Evolutionary conservation across 1,140 invertebrate genomes (phyloP).

Genomic region (Drosophila saltans): DNA sequence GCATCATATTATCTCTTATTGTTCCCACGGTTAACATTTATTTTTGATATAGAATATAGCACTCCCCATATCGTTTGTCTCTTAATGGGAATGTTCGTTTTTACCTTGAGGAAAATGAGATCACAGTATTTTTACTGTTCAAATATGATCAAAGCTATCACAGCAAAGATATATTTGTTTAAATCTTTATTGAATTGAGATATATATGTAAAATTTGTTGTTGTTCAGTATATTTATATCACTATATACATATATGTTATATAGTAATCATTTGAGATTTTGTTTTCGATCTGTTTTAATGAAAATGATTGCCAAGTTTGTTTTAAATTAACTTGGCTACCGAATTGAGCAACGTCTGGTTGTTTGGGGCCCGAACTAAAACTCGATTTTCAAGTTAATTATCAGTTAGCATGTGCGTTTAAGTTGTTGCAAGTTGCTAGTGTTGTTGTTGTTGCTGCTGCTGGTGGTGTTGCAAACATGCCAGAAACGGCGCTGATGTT

Average conservation of each 20-base stretch:
- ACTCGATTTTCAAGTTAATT: constrained; percentile 79
- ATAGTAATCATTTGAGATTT: background rate
- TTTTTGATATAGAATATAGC: background rate
- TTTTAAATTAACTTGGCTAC: constrained; percentile 17
- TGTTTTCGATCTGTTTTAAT: background rate
- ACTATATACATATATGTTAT: background rate
- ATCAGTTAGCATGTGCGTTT: constrained; percentile 74
- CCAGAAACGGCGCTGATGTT: constrained; percentile 60
- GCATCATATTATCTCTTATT: too few species aligned
- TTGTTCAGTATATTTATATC: too few species aligned
- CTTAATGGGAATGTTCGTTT: background rate
- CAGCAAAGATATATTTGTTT: too few species aligned
- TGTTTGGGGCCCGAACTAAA: constrained; percentile 33
- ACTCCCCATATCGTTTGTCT: constrained; percentile 3
- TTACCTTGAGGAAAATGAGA: background rate
- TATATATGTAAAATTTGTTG: too few species aligned
- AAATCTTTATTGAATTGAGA: too few species aligned
- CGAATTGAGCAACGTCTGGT: constrained; percentile 39
- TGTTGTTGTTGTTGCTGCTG: constrained; percentile 30
- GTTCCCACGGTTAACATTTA: background rate
- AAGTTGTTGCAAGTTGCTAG: constrained; percentile 17
- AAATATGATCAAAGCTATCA: too few species aligned
- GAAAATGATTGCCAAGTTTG: constrained; percentile 19
- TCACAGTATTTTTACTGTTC: background rate
- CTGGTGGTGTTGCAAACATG: constrained; percentile 14